A percentile compares a stretch with the other conserved stretches of the same genome.
These are phyloP conservation scores for Ascaphus truei DNA, from an alignment of 2,113 vertebrate species.

Conservation along the genomic window DNA sequence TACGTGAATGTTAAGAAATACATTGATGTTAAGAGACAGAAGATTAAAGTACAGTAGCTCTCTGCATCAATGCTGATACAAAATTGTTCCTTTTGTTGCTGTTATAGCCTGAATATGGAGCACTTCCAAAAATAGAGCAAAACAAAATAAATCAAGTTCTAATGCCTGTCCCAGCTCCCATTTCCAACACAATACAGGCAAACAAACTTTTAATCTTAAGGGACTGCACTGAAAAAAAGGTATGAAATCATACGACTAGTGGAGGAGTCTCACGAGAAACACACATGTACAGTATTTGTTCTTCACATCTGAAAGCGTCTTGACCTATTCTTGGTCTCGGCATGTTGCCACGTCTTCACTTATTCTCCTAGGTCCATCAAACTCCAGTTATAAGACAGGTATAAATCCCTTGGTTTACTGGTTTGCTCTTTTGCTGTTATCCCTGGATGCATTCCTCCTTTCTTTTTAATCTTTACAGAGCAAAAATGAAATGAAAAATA, in stretches of 20 bases:
- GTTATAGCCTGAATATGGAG: too few species aligned
- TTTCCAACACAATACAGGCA: too few species aligned
- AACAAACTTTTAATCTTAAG: too few species aligned
- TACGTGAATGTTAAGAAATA: too few species aligned
- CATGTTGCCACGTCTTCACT: neutral
- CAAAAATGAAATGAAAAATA: slow-evolving; percentile 7
- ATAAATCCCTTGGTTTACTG: slow-evolving; percentile 24
- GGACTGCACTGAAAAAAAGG: neutral
- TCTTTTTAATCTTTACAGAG: neutral
- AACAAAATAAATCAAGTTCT: too few species aligned
- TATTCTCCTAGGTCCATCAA: slow-evolving; percentile 23
- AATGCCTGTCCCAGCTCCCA: too few species aligned
- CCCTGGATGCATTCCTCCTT: neutral
- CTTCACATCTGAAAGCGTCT: neutral
- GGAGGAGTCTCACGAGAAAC: slow-evolving; percentile 2
- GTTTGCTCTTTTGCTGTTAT: neutral
- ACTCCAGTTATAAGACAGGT: neutral
- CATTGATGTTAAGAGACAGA: too few species aligned
- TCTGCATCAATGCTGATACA: too few species aligned
- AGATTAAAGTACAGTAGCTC: too few species aligned
- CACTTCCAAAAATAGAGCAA: too few species aligned
- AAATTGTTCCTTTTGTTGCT: too few species aligned
- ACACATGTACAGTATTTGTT: slow-evolving; percentile 4
- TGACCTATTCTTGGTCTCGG: slow-evolving; percentile 4
- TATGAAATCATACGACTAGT: slow-evolving; percentile 15